Percentiles rank a stretch among this genome's conserved stretches.
Evolutionary conservation across 2,888 invertebrate species (phyloP).

Genomic region (Agelastica alni): DNA sequence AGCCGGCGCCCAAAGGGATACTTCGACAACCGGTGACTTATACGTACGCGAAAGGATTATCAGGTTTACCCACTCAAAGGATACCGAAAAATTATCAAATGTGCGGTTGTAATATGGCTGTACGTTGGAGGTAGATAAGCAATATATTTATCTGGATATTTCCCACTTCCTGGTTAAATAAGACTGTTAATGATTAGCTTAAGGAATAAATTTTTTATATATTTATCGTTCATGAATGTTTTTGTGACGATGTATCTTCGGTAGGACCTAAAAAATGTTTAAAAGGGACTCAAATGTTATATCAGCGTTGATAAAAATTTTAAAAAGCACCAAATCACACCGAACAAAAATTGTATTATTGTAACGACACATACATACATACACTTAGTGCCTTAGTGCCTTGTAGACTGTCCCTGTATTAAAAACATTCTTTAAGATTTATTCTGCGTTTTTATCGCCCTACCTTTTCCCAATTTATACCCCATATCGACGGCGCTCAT

Average conservation of each 20-base stretch:
- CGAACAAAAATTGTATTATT: not conserved
- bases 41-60: conserved; percentile 79
- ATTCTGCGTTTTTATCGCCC: no score
- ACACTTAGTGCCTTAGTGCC: conserved; percentile 44
- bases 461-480: no score
- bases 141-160: conserved; percentile 31
- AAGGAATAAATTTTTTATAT: conserved; percentile 26
- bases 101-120: conserved; percentile 51
- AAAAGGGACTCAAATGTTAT: conserved; percentile 38
- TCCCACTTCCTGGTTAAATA: conserved; percentile 26
- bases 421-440: no score
- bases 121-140: conserved; percentile 52
- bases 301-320: conserved; percentile 7
- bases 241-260: no score
- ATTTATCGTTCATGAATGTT: conserved; percentile 12
- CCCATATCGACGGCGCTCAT: no score
- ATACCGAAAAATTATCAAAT: conserved; percentile 64
- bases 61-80: conserved; percentile 80
- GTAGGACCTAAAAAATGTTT: conserved; percentile 27
- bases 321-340: conserved; percentile 2
- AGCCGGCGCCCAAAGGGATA: conserved; percentile 72
- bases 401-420: conserved; percentile 41
- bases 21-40: conserved; percentile 78
- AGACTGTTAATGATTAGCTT: conserved; percentile 33
- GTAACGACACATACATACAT: conserved; percentile 19